Evolutionary conservation across 2,888 invertebrate genomes (phyloP), one percentile per base, ranked within the genome.

Genomic region (Drosophila kambysellisi): DNA sequence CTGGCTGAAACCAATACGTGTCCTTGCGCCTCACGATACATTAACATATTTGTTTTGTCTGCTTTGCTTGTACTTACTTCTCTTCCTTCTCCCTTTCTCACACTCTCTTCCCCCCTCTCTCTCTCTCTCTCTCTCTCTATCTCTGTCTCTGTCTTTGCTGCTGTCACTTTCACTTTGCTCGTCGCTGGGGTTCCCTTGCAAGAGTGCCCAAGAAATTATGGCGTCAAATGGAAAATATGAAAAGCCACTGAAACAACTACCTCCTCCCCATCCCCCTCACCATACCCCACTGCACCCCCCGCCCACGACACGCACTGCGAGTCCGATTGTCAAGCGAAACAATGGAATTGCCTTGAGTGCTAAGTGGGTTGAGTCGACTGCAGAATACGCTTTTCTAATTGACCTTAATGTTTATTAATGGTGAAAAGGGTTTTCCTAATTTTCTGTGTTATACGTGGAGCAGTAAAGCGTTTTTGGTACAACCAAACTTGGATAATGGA

Each of bases 31-130:
- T 51, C 65, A 59, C 75, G 70, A 75, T 79, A 90, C 90, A 90
- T 86, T 90, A 90, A 86, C 90, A 90, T 86, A 90, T 90, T 86
- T 90, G 87, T 81, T 87, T 90, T 81, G 87, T 90, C 87, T 89
- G 83, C 65, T 73, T 63, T 72, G n/a, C 66, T 50, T 81, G 76
- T 76, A 59, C 53, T 60, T 51, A 37, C 20, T 20, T 8, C 20
- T 6, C 35, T 25, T 35, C 17, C 3, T 33, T 12, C 32, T 20
- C 32, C 15, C 12, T 20, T 33, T 53, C 9, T n/a, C n/a, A 9
- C 1, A 1, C 15, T 4, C n/a, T 20, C 32, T 20, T 4, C 3
- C 51, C 6, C n/a, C 12, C 12, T 32, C 1, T 9, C 6, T 43
- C 20, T 43, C 11, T n/a, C 12, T 33, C 33, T 35, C 17, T 7